These are phyloP conservation scores for Caenorhabditis remanei DNA, from an alignment of 1,140 invertebrate species.

Conservation along the genomic window DNA sequence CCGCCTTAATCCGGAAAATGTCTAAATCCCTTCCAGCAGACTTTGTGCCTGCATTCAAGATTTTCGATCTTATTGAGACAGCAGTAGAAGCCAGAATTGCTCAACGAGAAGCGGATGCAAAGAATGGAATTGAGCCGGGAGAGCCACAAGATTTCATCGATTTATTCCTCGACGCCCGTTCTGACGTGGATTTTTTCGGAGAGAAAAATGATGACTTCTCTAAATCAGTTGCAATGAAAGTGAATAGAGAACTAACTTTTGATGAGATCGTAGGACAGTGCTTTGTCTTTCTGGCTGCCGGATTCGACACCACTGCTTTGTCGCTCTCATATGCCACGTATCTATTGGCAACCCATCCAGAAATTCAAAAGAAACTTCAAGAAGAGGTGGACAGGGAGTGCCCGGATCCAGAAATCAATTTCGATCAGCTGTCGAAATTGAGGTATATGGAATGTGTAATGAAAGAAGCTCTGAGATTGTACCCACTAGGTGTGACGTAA, in stretches of 20 bases:
- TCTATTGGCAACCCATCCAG: constrained; percentile 78
- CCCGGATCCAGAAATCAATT: constrained; percentile 5
- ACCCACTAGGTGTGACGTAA: constrained; percentile 56
- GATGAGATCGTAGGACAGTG: constrained; percentile 60
- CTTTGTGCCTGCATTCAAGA: neutral
- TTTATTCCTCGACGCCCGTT: constrained; percentile 54
- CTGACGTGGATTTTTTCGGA: constrained; percentile 8
- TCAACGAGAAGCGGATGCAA: constrained; percentile 28
- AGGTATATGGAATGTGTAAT: constrained; percentile 60
- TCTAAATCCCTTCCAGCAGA: neutral
- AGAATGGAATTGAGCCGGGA: constrained; percentile 34
- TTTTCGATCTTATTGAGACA: constrained; percentile 17
- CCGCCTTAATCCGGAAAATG: neutral
- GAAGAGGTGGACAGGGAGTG: constrained; percentile 75
- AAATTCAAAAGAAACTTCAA: constrained; percentile 78
- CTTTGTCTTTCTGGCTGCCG: constrained; percentile 79
- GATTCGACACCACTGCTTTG: constrained; percentile 79
- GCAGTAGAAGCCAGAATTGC: constrained; percentile 34
- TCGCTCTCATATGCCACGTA: constrained; percentile 78
- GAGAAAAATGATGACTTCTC: constrained; percentile 11
- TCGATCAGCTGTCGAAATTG: constrained; percentile 49
- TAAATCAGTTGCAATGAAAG: neutral
- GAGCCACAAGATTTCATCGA: constrained; percentile 61
- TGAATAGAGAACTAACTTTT: constrained; percentile 5
- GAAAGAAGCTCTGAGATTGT: constrained; percentile 58